A percentile compares a stretch with the other conserved stretches of the same genome.
Conservation (phyloP, 2,113 vertebrate species). For the Ivindomyrus marchei region DNA sequence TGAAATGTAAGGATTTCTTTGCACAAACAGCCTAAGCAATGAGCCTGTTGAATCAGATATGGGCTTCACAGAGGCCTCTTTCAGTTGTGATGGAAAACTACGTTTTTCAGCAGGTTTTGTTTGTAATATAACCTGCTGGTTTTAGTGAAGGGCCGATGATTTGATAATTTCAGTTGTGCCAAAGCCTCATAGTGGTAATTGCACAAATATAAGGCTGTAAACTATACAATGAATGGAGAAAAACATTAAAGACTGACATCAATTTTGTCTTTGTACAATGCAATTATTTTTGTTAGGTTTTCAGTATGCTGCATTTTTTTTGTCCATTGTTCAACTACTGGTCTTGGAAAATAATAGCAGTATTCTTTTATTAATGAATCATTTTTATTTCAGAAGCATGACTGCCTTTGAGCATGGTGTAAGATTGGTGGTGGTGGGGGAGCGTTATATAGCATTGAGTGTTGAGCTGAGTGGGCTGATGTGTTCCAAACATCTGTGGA, state of each 20-base stretch:
- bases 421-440: neutral
- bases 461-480: neutral
- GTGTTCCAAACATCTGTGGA: neutral
- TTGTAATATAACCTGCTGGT: neutral
- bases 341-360: neutral
- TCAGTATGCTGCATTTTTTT: neutral
- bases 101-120: neutral
- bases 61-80: neutral
- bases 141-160: neutral
- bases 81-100: constrained; percentile 2
- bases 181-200: neutral
- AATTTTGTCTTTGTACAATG: neutral
- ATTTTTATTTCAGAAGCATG: neutral
- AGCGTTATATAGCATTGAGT: neutral
- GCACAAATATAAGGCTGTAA: neutral
- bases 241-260: neutral
- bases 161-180: neutral
- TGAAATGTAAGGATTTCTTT: neutral
- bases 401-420: neutral
- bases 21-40: neutral
- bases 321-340: neutral
- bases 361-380: neutral
- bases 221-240: neutral
- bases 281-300: neutral
- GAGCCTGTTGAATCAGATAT: neutral